Conservation (phyloP, 2,113 vertebrate species). For the Myiagra hebetior region DNA sequence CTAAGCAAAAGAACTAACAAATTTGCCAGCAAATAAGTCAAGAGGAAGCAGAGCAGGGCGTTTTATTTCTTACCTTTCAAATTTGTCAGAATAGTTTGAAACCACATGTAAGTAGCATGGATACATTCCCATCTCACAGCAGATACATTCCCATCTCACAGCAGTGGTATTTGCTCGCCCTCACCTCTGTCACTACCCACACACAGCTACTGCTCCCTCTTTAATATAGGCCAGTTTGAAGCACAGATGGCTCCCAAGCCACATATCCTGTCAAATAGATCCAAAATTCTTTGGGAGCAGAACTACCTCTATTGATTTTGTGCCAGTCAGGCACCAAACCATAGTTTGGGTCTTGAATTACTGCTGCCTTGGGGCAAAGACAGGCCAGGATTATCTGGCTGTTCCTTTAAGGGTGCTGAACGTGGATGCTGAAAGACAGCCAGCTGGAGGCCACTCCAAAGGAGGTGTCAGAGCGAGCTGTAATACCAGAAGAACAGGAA, state of each 20-base stretch:
- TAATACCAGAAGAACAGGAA: slow-evolving; percentile 47
- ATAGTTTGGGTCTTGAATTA: neutral
- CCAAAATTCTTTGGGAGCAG: neutral
- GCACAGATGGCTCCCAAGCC: neutral
- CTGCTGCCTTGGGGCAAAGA: neutral
- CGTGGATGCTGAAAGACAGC: neutral
- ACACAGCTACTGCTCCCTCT: neutral
- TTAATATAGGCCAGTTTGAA: neutral
- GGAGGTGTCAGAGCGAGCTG: neutral
- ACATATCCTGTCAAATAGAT: neutral
- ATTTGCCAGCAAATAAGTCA: neutral
- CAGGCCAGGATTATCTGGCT: neutral
- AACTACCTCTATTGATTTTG: neutral
- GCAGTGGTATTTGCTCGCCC: neutral
- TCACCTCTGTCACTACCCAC: neutral
- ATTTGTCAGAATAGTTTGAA: neutral
- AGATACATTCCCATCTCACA: neutral
- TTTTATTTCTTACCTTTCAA: neutral
- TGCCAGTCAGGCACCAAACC: neutral
- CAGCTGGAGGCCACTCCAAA: slow-evolving; percentile 1
- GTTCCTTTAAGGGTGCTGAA: slow-evolving; percentile 14
- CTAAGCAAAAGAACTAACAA: neutral
- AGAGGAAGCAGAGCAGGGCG: neutral
- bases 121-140: neutral
- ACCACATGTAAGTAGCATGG: neutral